Conservation (phyloP, 2,113 vertebrate species). For the Lophochroa leadbeateri region DNA sequence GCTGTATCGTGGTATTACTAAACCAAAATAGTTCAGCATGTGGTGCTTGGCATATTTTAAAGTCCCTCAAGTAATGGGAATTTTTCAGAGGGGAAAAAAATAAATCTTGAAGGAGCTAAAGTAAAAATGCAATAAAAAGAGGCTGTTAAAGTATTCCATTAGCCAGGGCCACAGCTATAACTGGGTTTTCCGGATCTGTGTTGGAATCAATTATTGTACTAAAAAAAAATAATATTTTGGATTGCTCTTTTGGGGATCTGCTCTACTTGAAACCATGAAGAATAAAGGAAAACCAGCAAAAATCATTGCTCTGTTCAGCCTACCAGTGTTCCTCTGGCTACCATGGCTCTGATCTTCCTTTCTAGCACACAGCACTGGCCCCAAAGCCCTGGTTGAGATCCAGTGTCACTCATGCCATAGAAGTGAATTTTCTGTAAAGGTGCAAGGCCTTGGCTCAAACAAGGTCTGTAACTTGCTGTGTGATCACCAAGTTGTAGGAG, state of each 20-base stretch:
- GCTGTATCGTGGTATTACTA: background rate
- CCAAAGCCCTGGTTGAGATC: background rate
- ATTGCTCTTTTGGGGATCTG: background rate
- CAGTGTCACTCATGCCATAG: fast-evolving
- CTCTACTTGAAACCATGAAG: background rate
- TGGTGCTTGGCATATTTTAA: background rate
- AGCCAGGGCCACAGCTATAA: background rate
- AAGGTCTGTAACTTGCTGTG: background rate
- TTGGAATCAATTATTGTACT: background rate
- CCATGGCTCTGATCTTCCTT: background rate
- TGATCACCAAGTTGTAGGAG: background rate
- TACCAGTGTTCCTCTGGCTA: background rate
- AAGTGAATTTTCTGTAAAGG: background rate
- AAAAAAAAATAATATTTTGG: background rate
- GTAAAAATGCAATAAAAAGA: background rate
- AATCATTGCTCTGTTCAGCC: background rate
- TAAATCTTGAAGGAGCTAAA: background rate
- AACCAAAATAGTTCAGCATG: background rate
- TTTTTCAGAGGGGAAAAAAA: background rate
- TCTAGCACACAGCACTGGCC: background rate
- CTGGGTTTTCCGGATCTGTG: background rate
- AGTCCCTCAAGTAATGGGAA: background rate
- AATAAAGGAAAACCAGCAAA: background rate
- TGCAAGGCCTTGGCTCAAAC: background rate
- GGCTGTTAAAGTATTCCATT: background rate